Evolutionary conservation across 2,888 invertebrate species (phyloP).

Genomic region (Lasioglossum vierecki): DNA sequence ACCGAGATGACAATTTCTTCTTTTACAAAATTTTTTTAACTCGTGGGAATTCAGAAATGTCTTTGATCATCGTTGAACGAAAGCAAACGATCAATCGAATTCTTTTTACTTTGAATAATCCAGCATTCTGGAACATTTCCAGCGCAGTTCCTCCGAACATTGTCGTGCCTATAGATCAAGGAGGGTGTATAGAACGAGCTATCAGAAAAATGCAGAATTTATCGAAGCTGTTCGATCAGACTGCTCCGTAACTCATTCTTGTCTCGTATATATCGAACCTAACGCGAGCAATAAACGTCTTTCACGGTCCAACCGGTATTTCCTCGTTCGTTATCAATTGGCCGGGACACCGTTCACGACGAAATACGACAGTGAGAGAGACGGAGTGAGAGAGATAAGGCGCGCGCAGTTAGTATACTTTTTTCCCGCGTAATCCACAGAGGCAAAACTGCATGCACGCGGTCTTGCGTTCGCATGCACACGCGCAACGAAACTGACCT

Average conservation of each 20-base stretch:
- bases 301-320: constrained; percentile 11
- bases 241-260: neutral
- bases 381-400: neutral
- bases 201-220: neutral
- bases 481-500: constrained; percentile 64
- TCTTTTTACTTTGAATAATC: too few relatives aligned
- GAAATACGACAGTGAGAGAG: constrained; percentile 9
- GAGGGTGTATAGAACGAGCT: neutral
- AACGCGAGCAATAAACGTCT: constrained; percentile 33
- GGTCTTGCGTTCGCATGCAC: constrained; percentile 16
- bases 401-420: constrained; percentile 5
- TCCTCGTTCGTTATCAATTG: constrained; percentile 41
- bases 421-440: constrained; percentile 22
- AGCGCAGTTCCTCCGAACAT: neutral
- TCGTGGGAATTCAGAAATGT: too few relatives aligned
- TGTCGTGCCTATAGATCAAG: neutral
- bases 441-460: constrained; percentile 5
- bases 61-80: too few relatives aligned
- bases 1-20: neutral
- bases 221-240: neutral
- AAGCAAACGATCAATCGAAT: too few relatives aligned
- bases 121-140: neutral
- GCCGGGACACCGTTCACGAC: constrained; percentile 7
- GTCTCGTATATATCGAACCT: constrained; percentile 12
- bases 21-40: too few relatives aligned